Base-by-base conservation (phyloP, 2,113 vertebrate species). In the Plotosus lineatus region DNA sequence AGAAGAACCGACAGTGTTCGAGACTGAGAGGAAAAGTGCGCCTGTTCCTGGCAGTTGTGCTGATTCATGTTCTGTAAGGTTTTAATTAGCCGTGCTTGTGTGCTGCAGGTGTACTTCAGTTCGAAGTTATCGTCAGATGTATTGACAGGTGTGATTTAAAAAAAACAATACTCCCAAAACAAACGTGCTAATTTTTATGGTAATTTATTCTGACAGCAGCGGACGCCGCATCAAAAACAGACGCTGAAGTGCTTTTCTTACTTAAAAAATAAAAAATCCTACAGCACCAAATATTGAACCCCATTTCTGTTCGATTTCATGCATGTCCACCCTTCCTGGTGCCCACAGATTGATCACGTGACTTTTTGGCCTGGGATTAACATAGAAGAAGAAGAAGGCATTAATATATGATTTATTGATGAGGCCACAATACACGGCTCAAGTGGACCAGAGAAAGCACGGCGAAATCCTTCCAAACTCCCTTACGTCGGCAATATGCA, bases 321-420 rank as follows among this genome's bases (percentile, higher is more conserved):
- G 84, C 85, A 85, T 84, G 81, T 82, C 87, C 78, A 76, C 83
- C 77, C 77, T 82, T 84, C 77, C 68, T 63, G 74, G 53, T 66
- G 75, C 75, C 78, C 85, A 36, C 73, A 71, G 72, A 85, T 83
- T 84, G 82, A 87, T 81, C 63, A 78, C 38, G 83, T 75, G 82
- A 65, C 82, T 86, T 87, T 82, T 73, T 84, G 82, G 82, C 88
- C 79, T 78, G 75, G 82, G 82, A 87, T 86, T 85, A 85, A 84
- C 81, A 86, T 85, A 88, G 83, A 85, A 82, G 78, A 36, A 82
- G 78, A 36, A 83, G 80, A 86, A 86, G 78, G 88, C 83, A 89
- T 91, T 90, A 88, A 89, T 90, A 90, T 90, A 86, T 90, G 88
- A 91, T 90, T 90, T 92, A 92, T 91, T 92, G 89, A 90, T 91